Base-by-base conservation (phyloP, 2,888 invertebrate species). In the Temnothorax ravouxi region DNA sequence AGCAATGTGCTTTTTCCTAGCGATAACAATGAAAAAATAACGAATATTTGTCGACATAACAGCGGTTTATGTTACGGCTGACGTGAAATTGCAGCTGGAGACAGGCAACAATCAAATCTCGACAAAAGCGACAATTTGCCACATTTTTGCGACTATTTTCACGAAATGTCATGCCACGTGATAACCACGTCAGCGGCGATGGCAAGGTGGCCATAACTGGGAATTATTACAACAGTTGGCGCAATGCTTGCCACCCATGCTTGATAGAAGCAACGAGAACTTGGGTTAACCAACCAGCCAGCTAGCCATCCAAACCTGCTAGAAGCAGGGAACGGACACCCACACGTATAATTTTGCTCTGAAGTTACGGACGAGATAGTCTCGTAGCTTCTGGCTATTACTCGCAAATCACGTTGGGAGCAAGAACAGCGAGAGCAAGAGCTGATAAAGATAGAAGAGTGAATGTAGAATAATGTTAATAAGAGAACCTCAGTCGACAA, bases 191-290 rank as follows among this genome's bases (percentile, higher is more conserved):
- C 84, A 34, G 44, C 54, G 54, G 47, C 50, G 62, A 77, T 74
- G 72, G 25, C 54, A 59, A 52, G 50, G 29, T 34, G 72, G 9
- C 41, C 67, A 72, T 88, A 88, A 90, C 85, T 72, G 76, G 85
- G 88, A 93, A 91, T 92, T 90, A 92, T 92, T 86, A 87, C 88
- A 88, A 90, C 89, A 90, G 89, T 91, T 88, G 89, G 85, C 74
- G 84, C 86, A 83, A 82, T 87, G 87, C 88, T 92, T 86, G 85
- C 84, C 11, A 84, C 84, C 61, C 82, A 74, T 75, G 77, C 84
- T 87, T 84, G 85, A 86, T 87, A 87, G 82, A 61, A 85, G 85
- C 77, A 52, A 83, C 61, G 87, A 84, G 79, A 88, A 88, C 88
- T 86, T 66, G 52, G 41, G 69, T 59, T 67, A 29, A 11, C 75